Percentiles rank a stretch among this genome's conserved stretches.
These are phyloP conservation scores for Andinoacara biseriatus DNA, from an alignment of 2,113 vertebrate species.

Conservation along the genomic window DNA sequence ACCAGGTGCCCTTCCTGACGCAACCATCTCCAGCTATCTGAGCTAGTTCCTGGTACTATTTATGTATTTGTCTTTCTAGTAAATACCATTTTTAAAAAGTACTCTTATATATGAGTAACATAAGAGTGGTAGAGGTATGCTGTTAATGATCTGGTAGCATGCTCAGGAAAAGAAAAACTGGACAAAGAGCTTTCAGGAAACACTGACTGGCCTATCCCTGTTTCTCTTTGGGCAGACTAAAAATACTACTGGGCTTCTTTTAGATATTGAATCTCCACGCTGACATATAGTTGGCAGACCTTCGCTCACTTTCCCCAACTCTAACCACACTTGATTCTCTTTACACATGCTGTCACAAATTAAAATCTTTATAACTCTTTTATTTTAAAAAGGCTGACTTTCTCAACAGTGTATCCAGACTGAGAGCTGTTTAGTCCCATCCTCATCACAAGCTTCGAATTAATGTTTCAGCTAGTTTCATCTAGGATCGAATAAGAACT, in stretches of 20 bases:
- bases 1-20: not conserved
- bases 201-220: constrained; percentile 48
- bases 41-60: fast-evolving
- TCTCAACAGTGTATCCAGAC: constrained; percentile 2
- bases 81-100: fast-evolving
- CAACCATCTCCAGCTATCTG: not conserved
- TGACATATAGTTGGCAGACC: constrained; percentile 75
- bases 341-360: constrained; percentile 53
- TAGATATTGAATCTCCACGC: constrained; percentile 70
- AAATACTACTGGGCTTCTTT: constrained; percentile 72
- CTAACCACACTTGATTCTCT: constrained; percentile 34
- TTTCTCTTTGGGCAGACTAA: constrained; percentile 61
- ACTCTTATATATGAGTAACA: not conserved
- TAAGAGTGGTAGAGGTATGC: constrained; percentile 34
- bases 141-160: constrained; percentile 57
- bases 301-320: constrained; percentile 38
- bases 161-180: constrained; percentile 72
- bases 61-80: not conserved
- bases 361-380: constrained; percentile 45
- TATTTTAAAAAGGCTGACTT: constrained; percentile 19
- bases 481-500: fast-evolving
- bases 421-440: not conserved
- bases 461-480: not conserved
- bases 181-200: constrained; percentile 65
- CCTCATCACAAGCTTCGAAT: not conserved